A percentile compares a stretch with the other conserved stretches of the same genome.
Conservation (phyloP, 2,113 vertebrate species). For the Neotragus moschatus region DNA sequence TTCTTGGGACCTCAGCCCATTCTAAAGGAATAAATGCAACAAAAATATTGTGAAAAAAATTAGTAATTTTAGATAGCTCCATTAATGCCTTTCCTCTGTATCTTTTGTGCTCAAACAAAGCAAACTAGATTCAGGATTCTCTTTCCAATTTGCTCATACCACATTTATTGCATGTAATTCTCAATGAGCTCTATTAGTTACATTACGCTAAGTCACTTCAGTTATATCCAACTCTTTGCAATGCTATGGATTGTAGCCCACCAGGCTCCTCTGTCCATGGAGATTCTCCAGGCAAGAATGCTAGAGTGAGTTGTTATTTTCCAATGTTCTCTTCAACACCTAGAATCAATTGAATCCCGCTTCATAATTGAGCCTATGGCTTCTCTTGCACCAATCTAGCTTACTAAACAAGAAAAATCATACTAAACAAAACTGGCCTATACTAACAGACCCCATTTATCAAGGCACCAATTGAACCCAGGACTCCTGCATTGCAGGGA, state of each 20-base stretch:
- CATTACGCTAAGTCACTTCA: background rate
- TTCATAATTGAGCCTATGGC: background rate
- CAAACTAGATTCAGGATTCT: background rate
- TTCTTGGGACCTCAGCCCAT: background rate
- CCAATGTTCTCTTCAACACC: background rate
- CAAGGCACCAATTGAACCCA: accelerated
- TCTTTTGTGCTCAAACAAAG: background rate
- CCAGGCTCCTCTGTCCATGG: background rate
- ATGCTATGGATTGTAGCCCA: background rate
- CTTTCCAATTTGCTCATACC: background rate
- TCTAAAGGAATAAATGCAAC: background rate
- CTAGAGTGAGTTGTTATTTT: background rate
- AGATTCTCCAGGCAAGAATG: background rate
- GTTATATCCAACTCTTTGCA: background rate
- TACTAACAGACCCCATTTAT: background rate
- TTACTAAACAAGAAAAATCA: background rate
- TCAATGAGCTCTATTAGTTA: background rate
- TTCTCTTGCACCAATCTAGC: background rate
- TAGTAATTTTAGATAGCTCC: background rate
- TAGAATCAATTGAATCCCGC: background rate
- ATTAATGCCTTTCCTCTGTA: background rate
- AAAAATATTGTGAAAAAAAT: background rate
- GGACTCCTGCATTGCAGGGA: background rate
- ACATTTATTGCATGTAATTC: background rate
- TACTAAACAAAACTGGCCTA: background rate